Conservation (phyloP, 2,888 invertebrate species). For the Stenodera caucasica region DNA sequence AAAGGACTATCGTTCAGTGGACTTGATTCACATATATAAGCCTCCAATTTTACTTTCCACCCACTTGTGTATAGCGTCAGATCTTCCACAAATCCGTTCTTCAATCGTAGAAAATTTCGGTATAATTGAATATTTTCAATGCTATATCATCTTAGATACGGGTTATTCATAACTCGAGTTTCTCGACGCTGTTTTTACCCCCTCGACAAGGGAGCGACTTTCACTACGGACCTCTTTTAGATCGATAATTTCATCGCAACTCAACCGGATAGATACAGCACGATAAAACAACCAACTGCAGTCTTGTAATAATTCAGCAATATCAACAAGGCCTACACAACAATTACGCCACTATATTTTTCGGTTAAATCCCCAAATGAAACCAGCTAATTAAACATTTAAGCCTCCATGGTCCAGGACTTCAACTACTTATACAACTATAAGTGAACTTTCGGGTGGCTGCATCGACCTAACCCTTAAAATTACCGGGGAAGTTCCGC, state of each 20-base stretch:
- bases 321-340: no score
- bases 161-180: not conserved
- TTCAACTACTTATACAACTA: not conserved
- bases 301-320: no score
- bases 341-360: no score
- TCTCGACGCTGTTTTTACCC: not conserved
- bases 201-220: not conserved
- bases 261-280: not conserved
- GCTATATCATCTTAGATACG: not conserved
- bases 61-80: not conserved
- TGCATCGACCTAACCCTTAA: not conserved
- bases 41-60: no score
- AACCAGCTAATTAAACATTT: not conserved
- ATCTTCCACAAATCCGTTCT: no score
- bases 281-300: not conserved
- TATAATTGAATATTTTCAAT: conserved; percentile 2
- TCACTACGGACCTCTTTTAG: not conserved
- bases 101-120: not conserved
- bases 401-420: not conserved
- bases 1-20: not conserved
- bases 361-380: not conserved
- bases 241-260: not conserved
- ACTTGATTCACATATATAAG: no score
- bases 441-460: no score
- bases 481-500: not conserved